A percentile compares a stretch with the other conserved stretches of the same genome.
Conservation (phyloP, 2,888 invertebrate species). For the Eristalis intricaria region DNA sequence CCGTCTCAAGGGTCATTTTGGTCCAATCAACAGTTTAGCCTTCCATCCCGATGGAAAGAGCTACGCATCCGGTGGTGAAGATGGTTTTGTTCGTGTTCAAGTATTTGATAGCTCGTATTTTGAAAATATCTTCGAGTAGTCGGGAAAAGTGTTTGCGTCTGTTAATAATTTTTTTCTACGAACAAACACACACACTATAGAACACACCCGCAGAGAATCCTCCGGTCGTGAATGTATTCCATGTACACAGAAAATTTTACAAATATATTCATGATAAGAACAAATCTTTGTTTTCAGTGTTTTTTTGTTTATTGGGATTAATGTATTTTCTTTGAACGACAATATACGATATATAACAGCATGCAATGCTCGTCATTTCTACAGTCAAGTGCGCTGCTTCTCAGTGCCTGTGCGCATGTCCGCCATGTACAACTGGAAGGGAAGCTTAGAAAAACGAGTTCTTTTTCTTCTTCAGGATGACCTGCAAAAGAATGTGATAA, state of each 20-base stretch:
- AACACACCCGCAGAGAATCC: conserved; percentile 25
- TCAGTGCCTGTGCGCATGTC: not conserved
- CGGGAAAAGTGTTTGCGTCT: conserved; percentile 22
- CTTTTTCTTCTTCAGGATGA: conserved; percentile 64
- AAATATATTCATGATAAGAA: conserved; percentile 54
- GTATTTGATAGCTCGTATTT: conserved; percentile 98
- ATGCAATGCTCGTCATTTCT: conserved; percentile 6
- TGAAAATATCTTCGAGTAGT: conserved; percentile 95
- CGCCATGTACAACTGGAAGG: not conserved
- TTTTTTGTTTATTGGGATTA: conserved; percentile 18
- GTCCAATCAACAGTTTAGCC: conserved; percentile 98
- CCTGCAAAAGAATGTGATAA: conserved; percentile 15
- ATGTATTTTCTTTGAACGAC: conserved; percentile 32
- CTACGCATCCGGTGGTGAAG: conserved; percentile 98
- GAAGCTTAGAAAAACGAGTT: conserved; percentile 61
- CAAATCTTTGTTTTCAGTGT: not conserved
- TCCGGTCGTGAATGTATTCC: conserved; percentile 36
- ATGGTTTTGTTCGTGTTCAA: conserved; percentile 98
- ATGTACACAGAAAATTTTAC: conserved; percentile 26
- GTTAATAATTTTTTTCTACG: conserved; percentile 14
- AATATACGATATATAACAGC: conserved; percentile 41
- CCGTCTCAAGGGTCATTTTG: conserved; percentile 99
- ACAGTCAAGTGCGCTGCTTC: not conserved
- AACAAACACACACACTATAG: conserved; percentile 12
- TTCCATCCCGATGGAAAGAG: conserved; percentile 99